Conservation (phyloP, 2,113 vertebrate species). For the Circaetus cinerascens region DNA sequence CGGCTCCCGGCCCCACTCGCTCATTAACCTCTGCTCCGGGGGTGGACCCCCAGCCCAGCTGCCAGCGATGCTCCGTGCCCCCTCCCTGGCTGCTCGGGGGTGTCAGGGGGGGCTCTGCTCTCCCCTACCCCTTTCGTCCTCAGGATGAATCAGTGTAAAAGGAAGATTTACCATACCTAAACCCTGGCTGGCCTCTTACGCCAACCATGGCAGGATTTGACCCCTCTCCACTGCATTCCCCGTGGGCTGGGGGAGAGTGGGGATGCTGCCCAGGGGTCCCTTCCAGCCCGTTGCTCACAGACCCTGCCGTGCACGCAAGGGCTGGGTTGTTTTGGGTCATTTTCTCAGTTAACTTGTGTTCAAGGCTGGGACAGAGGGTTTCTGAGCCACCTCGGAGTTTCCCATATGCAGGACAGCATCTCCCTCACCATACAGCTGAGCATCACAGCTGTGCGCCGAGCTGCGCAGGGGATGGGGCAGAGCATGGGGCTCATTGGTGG, state of each 20-base stretch:
- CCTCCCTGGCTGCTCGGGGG: accelerated
- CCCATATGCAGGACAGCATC: accelerated
- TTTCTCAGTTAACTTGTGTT: not conserved
- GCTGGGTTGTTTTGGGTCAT: not conserved
- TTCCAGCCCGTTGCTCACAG: accelerated
- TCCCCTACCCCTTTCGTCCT: too few species aligned
- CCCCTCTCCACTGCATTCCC: not conserved
- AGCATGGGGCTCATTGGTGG: accelerated
- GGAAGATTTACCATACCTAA: not conserved
- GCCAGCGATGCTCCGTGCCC: not conserved
- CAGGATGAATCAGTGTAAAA: not conserved
- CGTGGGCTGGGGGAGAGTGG: too few species aligned
- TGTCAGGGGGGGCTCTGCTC: not conserved
- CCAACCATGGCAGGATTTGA: accelerated
- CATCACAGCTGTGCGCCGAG: accelerated
- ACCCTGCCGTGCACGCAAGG: accelerated
- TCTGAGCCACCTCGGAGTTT: not conserved
- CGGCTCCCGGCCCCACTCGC: not conserved
- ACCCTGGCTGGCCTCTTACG: not conserved
- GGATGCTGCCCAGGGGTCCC: not conserved
- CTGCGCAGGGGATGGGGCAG: not conserved
- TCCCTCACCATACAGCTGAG: accelerated
- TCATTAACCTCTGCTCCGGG: constrained; percentile 36
- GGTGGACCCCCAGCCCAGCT: constrained; percentile 17
- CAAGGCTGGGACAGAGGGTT: not conserved